Base-by-base conservation (phyloP, 2,888 invertebrate species). In the Scaptomyza cyrtandrae region DNA sequence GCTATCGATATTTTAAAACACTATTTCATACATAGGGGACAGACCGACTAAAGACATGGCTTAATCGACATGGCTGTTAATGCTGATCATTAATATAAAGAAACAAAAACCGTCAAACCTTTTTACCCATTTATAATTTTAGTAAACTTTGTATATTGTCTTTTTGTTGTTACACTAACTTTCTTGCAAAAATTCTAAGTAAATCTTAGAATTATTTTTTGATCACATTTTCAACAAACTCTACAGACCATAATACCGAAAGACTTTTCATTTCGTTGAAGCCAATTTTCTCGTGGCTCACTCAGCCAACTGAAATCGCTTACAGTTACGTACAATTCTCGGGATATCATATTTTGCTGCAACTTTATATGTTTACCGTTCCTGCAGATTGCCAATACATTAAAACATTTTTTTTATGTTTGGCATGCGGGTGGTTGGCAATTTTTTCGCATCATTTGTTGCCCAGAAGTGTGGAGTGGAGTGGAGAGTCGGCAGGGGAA, bases 361-460 rank as follows among this genome's bases (percentile, higher is more conserved):
- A 77, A 56, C 59, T 72, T 66, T 76, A 62, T 48, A 76, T 14
- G 66, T 14, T 69, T 56, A 60, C 35, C 49, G 61, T 37, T 64
- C 27, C 61, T 54, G 44, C 44, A 73, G 78, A 78, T 75, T 75
- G 69, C 43, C 74, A 86, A 84, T 74, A 84, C 78, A 85, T 85
- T 85, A 85, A 84, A 78, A 80, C 75, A 71, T 88, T 83, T 83
- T 83, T 80, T 69, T 68, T 62, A 33, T 66, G 82, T 67, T 52
- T 59, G 63, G 62, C 63, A 62, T 62, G 76, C 78, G 87, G 86
- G 85, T 84, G 80, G 77, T 54, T 65, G 63, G 68, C 74, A 75
- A 67, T 74, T 68, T 80, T 78, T 75, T 87, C 88, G 88, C 89
- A 86, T 87, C 89, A 89, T 86, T 86, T 89, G 88, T 70, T 85